Percentiles rank a stretch among this genome's conserved stretches.
Evolutionary conservation across 2,797 vertebrate genomes (phyloP).

Genomic region (Chiropotes sagulatus): DNA sequence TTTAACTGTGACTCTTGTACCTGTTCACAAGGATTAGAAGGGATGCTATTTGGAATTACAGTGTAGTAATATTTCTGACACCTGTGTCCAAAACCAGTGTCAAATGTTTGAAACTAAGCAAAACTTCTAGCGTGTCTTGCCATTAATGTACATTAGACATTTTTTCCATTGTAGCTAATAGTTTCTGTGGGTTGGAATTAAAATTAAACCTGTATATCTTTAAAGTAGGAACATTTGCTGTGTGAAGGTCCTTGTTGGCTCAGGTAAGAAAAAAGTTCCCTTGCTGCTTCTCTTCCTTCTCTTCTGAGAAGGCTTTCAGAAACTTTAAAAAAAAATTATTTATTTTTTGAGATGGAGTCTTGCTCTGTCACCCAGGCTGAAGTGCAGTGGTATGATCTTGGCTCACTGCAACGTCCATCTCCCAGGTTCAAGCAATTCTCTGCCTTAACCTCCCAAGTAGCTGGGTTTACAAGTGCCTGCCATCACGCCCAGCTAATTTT

Average conservation of each 20-base stretch:
- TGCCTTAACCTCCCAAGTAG: background rate
- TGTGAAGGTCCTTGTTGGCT: slow-evolving; percentile 49
- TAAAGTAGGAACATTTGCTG: slow-evolving; percentile 59
- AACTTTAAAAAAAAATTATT: background rate
- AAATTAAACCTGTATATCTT: slow-evolving; percentile 79
- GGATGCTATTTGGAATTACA: slow-evolving; percentile 62
- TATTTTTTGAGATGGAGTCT: background rate
- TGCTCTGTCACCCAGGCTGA: background rate
- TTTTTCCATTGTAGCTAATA: slow-evolving; percentile 81
- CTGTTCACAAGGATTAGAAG: slow-evolving; percentile 29
- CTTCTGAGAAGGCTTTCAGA: background rate
- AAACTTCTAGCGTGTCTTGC: slow-evolving; percentile 73
- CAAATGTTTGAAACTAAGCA: slow-evolving; percentile 79
- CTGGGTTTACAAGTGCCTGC: background rate
- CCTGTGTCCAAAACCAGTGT: slow-evolving; percentile 65
- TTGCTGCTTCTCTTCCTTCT: background rate
- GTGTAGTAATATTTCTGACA: slow-evolving; percentile 63
- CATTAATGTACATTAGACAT: slow-evolving; percentile 75
- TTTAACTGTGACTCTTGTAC: slow-evolving; percentile 10
- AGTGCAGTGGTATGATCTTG: background rate
- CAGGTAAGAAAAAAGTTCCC: background rate
- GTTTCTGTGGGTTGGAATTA: slow-evolving; percentile 78
- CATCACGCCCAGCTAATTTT: background rate
- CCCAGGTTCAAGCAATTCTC: background rate
- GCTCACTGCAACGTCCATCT: background rate